Percentiles rank a stretch among this genome's conserved stretches.
Evolutionary conservation across 2,797 vertebrate species (phyloP).

Genomic region (Oreochromis grahami): DNA sequence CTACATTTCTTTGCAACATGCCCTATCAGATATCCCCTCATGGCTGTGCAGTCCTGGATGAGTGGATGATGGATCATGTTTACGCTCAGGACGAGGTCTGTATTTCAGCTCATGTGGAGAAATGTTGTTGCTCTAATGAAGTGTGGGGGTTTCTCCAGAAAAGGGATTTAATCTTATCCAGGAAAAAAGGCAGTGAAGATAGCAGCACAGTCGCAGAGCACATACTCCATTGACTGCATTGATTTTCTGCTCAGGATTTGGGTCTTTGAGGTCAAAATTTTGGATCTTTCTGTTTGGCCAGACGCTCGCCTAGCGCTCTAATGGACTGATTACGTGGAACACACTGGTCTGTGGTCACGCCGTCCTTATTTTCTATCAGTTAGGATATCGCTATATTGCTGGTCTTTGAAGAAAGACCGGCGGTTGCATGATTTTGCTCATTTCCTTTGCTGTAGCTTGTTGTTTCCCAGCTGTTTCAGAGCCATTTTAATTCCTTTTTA

Average conservation of each 20-base stretch:
- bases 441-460: background rate
- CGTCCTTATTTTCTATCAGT: background rate
- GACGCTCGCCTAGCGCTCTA: background rate
- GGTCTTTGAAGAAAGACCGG: background rate
- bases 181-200: background rate
- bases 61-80: background rate
- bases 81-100: background rate
- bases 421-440: background rate
- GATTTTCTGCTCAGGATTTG: slow-evolving; percentile 19
- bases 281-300: background rate
- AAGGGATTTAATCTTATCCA: background rate
- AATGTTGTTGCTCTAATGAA: background rate
- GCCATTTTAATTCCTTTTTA: background rate
- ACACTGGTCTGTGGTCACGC: background rate
- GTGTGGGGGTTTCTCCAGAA: background rate
- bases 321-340: background rate
- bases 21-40: background rate
- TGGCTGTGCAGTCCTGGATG: background rate
- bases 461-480: background rate
- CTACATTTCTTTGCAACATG: background rate
- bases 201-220: background rate
- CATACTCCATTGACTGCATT: background rate
- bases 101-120: background rate
- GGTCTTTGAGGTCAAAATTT: background rate
- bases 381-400: background rate